Evolutionary conservation across 2,797 vertebrate genomes (phyloP), one percentile per base, ranked within the genome.

Genomic region (Psittacula derbiana): DNA sequence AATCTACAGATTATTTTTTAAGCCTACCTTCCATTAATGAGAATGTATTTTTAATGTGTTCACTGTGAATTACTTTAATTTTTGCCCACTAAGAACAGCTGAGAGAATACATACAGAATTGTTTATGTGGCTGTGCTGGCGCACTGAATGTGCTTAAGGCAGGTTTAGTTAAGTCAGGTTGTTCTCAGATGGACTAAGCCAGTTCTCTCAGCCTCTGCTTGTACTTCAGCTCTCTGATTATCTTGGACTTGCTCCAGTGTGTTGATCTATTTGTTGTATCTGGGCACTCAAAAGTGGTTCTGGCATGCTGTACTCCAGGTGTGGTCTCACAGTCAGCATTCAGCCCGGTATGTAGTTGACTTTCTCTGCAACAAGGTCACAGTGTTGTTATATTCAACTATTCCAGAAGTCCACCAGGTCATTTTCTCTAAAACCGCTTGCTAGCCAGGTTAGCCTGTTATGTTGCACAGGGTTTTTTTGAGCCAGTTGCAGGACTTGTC

Each of bases 381-480:
- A 0, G 6, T 71, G 44, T 23, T 76, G 10, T 86, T 71, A 25
- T 6, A 16, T 58, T 72, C 21, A 41, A 3, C 27, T 58, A 75
- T 85, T 73, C 19, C 17, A 20, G 8, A 33, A 36, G 10, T 71
- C n/a, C 36, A 8, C 25, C 0, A 0, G 25, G 16, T 88, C 8
- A 18, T 73, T 73, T 92, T 62, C 60, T 88, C 15, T 15, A 70
- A 64, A 90, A 46, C 38, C 76, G 13, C 16, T 66, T 12, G 1
- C n/a, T 47, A 36, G 16, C 41, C 50, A 41, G 18, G 16, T 70
- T 11, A 73, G n/a, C 64, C 60, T 50, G 8, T 76, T 83, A 12
- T 60, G 10, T 66, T 80, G 36, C 40, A 31, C 2, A 4, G 13
- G 9, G 1, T 0, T 0, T 36, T 87, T 82, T 57, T 65, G 49